Percentiles rank a stretch among this genome's conserved stretches.
phyloP scores from a whole-genome alignment of 2,113 vertebrate genomes.

The Oncorhynchus keta region DNA sequence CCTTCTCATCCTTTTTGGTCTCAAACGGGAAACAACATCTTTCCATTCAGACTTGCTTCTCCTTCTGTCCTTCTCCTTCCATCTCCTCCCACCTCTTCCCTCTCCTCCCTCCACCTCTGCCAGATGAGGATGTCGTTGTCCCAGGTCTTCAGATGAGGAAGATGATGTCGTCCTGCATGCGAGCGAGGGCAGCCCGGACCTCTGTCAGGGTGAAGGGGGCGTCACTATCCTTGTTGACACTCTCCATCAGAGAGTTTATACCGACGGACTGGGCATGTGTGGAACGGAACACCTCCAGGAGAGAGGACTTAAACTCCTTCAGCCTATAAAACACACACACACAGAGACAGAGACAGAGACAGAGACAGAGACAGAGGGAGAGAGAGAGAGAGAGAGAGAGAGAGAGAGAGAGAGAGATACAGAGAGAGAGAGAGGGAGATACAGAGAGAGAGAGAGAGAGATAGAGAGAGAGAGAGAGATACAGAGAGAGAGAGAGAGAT shows the following conservation, averaged over 20 bases:
- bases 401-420: too few species aligned
- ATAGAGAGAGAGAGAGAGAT: too few species aligned
- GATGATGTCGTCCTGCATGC: constrained; percentile 94
- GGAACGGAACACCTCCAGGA: constrained; percentile 86
- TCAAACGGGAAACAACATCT: neutral
- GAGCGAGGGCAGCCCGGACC: constrained; percentile 78
- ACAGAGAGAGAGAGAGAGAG: too few species aligned
- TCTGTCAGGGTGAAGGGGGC: constrained; percentile 75
- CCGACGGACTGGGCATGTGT: constrained; percentile 89
- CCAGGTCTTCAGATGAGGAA: constrained; percentile 85
- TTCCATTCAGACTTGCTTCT: neutral
- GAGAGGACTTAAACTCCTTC: constrained; percentile 88
- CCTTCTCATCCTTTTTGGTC: neutral
- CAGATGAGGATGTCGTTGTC: constrained; percentile 86
- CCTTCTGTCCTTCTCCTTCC: neutral
- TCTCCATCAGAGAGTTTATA: constrained; percentile 76
- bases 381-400: neutral
- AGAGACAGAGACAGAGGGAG: too few species aligned
- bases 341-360: neutral
- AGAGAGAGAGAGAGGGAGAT: too few species aligned
- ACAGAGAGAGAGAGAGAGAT: too few species aligned
- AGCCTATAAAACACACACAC: constrained; percentile 67
- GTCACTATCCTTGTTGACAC: constrained; percentile 77
- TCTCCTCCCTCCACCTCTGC: neutral
- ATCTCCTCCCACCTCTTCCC: neutral